These are phyloP conservation scores for Prosapia bicincta DNA, from an alignment of 2,888 invertebrate genomes.

Conservation along the genomic window DNA sequence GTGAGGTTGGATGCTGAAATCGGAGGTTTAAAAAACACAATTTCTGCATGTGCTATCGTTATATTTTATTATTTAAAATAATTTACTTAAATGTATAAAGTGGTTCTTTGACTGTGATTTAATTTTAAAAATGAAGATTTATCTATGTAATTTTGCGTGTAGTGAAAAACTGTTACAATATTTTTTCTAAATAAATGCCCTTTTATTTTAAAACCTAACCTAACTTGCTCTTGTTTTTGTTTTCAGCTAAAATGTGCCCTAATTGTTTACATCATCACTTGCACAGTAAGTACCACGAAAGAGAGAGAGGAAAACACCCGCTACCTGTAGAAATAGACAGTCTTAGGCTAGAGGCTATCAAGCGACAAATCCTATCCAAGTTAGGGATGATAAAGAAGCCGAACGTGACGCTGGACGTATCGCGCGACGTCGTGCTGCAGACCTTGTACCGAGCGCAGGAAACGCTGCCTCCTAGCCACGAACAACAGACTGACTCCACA, in stretches of 20 bases:
- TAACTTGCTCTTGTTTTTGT: background rate
- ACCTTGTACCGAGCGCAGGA: constrained; percentile 46
- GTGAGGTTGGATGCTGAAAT: no score
- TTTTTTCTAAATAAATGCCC: no score
- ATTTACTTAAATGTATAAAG: no score
- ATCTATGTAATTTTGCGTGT: no score
- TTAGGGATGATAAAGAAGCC: constrained; percentile 65
- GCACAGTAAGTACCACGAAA: background rate
- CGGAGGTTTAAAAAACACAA: no score
- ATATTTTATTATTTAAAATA: no score
- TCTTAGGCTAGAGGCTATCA: constrained; percentile 68
- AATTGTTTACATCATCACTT: background rate
- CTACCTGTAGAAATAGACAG: constrained; percentile 30
- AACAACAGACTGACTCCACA: constrained; percentile 27
- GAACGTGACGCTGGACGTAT: constrained; percentile 62
- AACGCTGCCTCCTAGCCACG: constrained; percentile 15
- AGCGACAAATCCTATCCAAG: constrained; percentile 70
- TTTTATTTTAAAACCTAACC: no score
- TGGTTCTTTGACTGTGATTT: no score
- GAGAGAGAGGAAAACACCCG: background rate
- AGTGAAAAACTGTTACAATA: no score
- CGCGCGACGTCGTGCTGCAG: constrained; percentile 66
- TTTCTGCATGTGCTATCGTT: no score
- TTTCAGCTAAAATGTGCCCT: background rate
- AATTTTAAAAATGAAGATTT: no score